Base-by-base conservation (phyloP, 1,140 invertebrate genomes). In the Lasaia peninsularis region DNA sequence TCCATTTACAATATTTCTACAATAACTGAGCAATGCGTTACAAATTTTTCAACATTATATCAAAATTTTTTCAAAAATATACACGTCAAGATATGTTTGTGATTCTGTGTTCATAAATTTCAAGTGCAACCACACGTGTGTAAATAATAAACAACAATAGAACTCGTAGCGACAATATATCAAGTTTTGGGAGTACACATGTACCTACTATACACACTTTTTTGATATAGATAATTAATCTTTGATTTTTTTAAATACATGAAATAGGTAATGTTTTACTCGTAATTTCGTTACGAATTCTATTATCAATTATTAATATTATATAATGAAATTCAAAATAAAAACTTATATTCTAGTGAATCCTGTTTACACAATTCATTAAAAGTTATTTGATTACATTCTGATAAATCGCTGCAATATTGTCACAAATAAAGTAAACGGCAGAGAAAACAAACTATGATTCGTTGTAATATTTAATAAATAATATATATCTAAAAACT, bases 401-500 rank as follows among this genome's bases (percentile, higher is more conserved):
- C 1, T 21, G n/a, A 34, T n/a, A 34, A 44, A 21, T 51, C 11
- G 51, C 53, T 20, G n/a, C 37, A 48, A 56, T 31, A 56, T 31
- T 32, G 51, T 35, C 57, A 12, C 33, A 60, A 44, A 63, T 58
- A 63, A 64, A 59, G 56, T 61, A 58, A 67, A 62, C 49, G 56
- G 51, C 48, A 60, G 37, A 60, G 59, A 11, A 34, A 54, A 59
- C 53, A 60, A 24, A 56, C 51, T 67, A 72, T 67, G 69, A 74
- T 84, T 81, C 76, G 80, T 83, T 83, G 80, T 75, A 71, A 77
- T 74, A 67, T 71, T 48, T 48, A 48, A 73, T 75, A 80, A 83
- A 85, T 82, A 83, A 81, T 82, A 85, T 75, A 84, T 77, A 75
- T 85, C 76, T 83, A 80, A 78, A 63, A 82, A 88, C 71, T 75